Evolutionary conservation across 2,113 vertebrate species (phyloP).

Genomic region (Sorex araneus): DNA sequence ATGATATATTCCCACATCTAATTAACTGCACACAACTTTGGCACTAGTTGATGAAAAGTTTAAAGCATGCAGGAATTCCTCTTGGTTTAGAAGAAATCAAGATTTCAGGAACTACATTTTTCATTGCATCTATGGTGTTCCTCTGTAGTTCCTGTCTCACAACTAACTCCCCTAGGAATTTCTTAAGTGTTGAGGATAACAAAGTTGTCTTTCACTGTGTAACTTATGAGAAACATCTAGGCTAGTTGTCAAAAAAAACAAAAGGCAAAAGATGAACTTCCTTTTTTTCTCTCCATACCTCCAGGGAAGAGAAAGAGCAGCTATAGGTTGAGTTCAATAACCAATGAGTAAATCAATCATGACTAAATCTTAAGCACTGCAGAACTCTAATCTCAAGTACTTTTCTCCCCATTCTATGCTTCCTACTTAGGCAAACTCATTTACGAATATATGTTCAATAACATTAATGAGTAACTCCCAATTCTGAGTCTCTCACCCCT

Average conservation of each 20-base stretch:
- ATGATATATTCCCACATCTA: conserved; percentile 33
- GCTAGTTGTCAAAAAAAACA: not conserved
- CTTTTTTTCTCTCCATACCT: not conserved
- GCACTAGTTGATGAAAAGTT: not conserved
- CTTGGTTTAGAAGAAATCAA: conserved; percentile 19
- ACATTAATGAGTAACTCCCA: not conserved
- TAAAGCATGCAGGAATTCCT: not conserved
- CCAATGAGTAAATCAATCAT: not conserved
- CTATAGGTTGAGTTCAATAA: not conserved
- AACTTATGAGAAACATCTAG: not conserved
- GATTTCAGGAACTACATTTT: not conserved
- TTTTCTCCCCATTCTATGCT: conserved; percentile 11
- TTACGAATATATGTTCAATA: not conserved
- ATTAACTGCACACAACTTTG: conserved; percentile 54
- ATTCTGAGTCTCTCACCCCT: conserved; percentile 36
- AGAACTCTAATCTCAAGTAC: conserved; percentile 18
- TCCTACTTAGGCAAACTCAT: conserved; percentile 40
- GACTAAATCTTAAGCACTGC: not conserved
- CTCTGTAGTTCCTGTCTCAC: not conserved
- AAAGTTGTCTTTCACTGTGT: not conserved
- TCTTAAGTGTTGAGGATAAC: not conserved
- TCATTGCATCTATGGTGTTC: not conserved
- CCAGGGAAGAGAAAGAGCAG: not conserved
- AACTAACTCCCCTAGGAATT: not conserved
- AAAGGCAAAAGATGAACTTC: not conserved